phyloP scores from a whole-genome alignment of 2,113 vertebrate genomes.

The Myrmophylax atrothorax region DNA sequence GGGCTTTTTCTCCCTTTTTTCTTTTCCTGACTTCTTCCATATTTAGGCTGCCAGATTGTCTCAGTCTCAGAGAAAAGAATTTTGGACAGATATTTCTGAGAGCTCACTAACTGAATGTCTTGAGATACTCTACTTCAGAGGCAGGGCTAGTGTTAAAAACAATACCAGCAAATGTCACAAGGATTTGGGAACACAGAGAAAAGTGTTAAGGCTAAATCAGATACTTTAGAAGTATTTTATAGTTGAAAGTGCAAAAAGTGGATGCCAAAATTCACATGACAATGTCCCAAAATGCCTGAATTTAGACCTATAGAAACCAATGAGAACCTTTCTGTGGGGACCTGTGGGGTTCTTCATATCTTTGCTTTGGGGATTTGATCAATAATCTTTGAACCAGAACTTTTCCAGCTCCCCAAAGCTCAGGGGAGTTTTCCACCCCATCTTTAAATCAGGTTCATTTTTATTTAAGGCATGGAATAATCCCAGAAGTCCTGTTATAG shows the following conservation, averaged over 20 bases:
- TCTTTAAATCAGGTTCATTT: background rate
- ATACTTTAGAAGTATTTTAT: background rate
- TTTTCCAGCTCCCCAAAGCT: background rate
- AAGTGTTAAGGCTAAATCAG: background rate
- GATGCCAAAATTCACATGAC: background rate
- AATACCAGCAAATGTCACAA: background rate
- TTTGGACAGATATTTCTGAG: background rate
- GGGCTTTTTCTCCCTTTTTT: background rate
- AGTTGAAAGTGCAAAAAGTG: background rate
- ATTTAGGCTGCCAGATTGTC: slow-evolving; percentile 29
- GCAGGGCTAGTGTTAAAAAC: background rate
- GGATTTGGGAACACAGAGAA: background rate
- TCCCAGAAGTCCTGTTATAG: background rate
- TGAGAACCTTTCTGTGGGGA: background rate
- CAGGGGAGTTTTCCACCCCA: background rate
- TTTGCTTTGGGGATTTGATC: background rate
- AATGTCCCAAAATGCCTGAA: background rate
- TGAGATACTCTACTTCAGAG: background rate
- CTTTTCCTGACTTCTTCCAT: slow-evolving; percentile 1
- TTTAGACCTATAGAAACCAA: background rate
- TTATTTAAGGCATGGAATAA: background rate
- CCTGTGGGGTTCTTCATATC: background rate
- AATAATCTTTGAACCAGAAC: background rate
- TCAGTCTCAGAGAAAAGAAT: background rate
- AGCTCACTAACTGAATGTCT: background rate